phyloP scores from a whole-genome alignment of 2,888 invertebrate genomes.

The Scrobipalpa atriplicella region DNA sequence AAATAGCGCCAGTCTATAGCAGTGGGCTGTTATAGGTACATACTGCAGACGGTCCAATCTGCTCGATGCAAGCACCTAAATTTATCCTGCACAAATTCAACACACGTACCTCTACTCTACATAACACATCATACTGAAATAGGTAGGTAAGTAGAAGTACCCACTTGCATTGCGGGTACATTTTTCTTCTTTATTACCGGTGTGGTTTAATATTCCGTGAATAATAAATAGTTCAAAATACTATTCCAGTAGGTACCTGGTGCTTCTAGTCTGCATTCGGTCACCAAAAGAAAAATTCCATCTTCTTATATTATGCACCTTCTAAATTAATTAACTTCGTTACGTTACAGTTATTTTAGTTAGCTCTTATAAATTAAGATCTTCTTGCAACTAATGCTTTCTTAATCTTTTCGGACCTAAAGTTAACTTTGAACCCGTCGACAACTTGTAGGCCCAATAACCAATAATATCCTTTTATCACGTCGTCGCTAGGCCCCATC shows the following conservation, averaged over 20 bases:
- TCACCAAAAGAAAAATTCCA: too few species aligned
- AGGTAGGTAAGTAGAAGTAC: too few species aligned
- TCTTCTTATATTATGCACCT: too few species aligned
- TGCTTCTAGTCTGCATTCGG: too few species aligned
- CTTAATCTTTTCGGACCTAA: background rate
- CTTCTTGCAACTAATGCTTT: background rate
- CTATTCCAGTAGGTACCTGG: too few species aligned
- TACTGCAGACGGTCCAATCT: slow-evolving; percentile 23
- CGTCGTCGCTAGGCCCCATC: slow-evolving; percentile 62
- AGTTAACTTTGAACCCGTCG: background rate
- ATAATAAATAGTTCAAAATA: too few species aligned
- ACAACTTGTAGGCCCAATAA: slow-evolving; percentile 49
- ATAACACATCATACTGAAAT: background rate
- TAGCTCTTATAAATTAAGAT: too few species aligned
- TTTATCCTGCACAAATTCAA: slow-evolving; percentile 19
- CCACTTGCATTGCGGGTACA: background rate
- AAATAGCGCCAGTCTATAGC: slow-evolving; percentile 38
- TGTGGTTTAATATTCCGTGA: too few species aligned
- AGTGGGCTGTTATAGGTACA: slow-evolving; percentile 28
- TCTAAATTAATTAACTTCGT: too few species aligned
- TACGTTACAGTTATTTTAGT: too few species aligned
- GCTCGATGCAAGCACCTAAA: slow-evolving; percentile 28
- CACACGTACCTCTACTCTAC: background rate
- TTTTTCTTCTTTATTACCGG: too few species aligned
- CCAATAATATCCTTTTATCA: slow-evolving; percentile 65